A percentile compares a stretch with the other conserved stretches of the same genome.
phyloP scores from a whole-genome alignment of 2,113 vertebrate genomes.

The Motacilla alba region DNA sequence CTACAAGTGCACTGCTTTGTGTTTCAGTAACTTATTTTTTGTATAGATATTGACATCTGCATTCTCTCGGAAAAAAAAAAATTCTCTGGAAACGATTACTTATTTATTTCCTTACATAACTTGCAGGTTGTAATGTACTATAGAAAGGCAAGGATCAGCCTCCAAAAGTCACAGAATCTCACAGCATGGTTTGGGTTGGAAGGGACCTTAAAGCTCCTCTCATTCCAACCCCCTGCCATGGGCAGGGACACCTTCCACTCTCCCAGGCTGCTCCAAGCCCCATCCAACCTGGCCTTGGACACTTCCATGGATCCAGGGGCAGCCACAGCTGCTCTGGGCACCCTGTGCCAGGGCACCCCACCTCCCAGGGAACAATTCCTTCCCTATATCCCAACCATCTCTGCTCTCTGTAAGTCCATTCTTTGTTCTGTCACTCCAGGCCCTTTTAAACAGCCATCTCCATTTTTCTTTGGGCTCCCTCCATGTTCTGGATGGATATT shows the following conservation, averaged over 20 bases:
- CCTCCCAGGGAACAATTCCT: neutral
- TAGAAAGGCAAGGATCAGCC: neutral
- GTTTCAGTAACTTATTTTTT: slow-evolving; percentile 2
- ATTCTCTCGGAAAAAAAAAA: neutral
- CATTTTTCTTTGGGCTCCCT: neutral
- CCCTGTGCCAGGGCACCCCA: neutral
- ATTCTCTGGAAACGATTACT: neutral
- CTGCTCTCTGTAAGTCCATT: neutral
- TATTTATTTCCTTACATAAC: neutral
- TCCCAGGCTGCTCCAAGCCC: neutral
- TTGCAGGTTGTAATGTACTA: neutral
- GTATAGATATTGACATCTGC: neutral
- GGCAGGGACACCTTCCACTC: neutral
- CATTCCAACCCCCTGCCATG: neutral
- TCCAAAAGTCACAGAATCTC: neutral
- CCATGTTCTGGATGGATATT: neutral
- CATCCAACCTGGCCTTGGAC: neutral
- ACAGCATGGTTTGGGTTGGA: neutral
- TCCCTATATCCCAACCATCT: accelerated
- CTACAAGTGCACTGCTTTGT: slow-evolving; percentile 31
- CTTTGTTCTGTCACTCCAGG: neutral
- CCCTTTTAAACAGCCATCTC: neutral
- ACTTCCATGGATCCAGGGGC: neutral
- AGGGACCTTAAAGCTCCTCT: neutral
- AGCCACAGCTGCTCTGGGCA: neutral